Evolutionary conservation across 2,888 invertebrate genomes (phyloP).

Genomic region (Diarsia brunnea): DNA sequence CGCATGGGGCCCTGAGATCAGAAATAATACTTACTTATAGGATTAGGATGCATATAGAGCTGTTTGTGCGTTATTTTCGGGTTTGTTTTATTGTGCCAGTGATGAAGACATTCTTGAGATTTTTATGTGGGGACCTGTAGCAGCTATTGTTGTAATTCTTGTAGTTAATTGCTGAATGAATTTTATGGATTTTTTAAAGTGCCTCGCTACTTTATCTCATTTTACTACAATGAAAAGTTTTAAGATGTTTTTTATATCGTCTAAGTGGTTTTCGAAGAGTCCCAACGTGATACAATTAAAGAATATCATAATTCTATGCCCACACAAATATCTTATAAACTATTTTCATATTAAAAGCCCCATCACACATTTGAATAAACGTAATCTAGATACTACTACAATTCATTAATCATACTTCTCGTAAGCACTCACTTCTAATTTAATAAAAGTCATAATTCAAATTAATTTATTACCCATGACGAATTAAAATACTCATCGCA

Average conservation of each 20-base stretch:
- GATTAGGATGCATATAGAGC: conserved; percentile 72
- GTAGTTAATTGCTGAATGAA: conserved; percentile 3
- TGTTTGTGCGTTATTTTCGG: conserved; percentile 62
- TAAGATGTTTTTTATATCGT: not conserved
- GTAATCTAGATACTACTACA: conserved; percentile 44
- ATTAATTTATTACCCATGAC: conserved; percentile 43
- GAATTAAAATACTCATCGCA: conserved; percentile 46
- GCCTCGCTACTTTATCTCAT: not conserved
- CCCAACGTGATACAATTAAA: not conserved
- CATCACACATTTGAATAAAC: conserved; percentile 37
- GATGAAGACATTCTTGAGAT: conserved; percentile 5
- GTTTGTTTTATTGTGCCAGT: conserved; percentile 14
- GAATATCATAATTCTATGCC: not conserved
- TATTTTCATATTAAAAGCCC: conserved; percentile 3
- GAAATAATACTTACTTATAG: conserved; percentile 76
- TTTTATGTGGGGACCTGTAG: conserved; percentile 11
- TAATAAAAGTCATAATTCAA: conserved; percentile 53
- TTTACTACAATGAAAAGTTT: not conserved
- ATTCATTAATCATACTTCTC: conserved; percentile 56
- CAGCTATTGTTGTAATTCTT: conserved; percentile 17
- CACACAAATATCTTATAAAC: conserved; percentile 28
- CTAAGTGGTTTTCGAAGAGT: no score
- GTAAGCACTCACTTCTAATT: conserved; percentile 47
- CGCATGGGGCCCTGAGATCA: conserved; percentile 83
- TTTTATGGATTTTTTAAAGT: conserved; percentile 5